Evolutionary conservation across 2,888 invertebrate genomes (phyloP).

Genomic region (Ernsta delagoae): DNA sequence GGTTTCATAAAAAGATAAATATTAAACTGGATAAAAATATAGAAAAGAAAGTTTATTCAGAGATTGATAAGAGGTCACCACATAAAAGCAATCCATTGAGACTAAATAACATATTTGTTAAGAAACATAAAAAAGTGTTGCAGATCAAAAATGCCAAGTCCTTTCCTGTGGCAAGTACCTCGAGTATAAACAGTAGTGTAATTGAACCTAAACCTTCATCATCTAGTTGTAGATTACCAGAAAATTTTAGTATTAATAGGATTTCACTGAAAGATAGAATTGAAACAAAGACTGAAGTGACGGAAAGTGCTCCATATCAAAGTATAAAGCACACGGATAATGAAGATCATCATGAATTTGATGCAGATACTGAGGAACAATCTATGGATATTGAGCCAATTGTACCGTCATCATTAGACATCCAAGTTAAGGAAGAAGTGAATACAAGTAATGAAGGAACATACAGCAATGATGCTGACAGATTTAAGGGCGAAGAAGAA

Average conservation of each 20-base stretch:
- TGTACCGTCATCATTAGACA: slow-evolving; percentile 54
- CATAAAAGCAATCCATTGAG: slow-evolving; percentile 60
- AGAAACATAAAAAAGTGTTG: slow-evolving; percentile 75
- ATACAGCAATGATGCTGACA: slow-evolving; percentile 61
- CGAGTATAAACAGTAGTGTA: slow-evolving; percentile 48
- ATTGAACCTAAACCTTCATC: slow-evolving; percentile 60
- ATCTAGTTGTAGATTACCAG: slow-evolving; percentile 59
- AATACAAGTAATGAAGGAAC: slow-evolving; percentile 68
- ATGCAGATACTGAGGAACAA: slow-evolving; percentile 70
- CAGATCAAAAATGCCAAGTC: slow-evolving; percentile 73
- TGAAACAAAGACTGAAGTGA: slow-evolving; percentile 51
- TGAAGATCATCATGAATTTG: slow-evolving; percentile 60
- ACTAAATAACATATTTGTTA: slow-evolving; percentile 75
- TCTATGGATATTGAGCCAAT: slow-evolving; percentile 73
- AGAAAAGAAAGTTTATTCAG: slow-evolving; percentile 30
- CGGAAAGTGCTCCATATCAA: slow-evolving; percentile 61
- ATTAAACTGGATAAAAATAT: slow-evolving; percentile 43
- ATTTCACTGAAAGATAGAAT: slow-evolving; percentile 51
- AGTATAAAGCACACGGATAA: slow-evolving; percentile 54
- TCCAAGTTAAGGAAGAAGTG: slow-evolving; percentile 73
- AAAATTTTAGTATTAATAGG: slow-evolving; percentile 67
- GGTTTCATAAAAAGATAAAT: slow-evolving; percentile 47
- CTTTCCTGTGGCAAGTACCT: slow-evolving; percentile 42
- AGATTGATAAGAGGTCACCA: slow-evolving; percentile 43
- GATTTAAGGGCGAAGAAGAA: slow-evolving; percentile 53